Percentiles rank a stretch among this genome's conserved stretches.
These are phyloP conservation scores for Cirrhinus molitorella DNA, from an alignment of 2,797 vertebrate genomes.

Conservation along the genomic window DNA sequence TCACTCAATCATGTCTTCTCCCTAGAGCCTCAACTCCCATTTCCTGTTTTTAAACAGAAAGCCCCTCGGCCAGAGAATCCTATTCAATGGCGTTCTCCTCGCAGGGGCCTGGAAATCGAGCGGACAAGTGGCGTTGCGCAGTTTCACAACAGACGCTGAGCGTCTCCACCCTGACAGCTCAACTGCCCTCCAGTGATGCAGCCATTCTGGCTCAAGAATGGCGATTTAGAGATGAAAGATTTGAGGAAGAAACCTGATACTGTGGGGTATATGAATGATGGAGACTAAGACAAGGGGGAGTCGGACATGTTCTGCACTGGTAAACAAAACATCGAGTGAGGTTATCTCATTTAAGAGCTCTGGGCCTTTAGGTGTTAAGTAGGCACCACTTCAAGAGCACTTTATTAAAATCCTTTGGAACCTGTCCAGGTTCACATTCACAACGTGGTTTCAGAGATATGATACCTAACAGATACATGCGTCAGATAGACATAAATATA, in stretches of 20 bases:
- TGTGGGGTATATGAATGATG: constrained; percentile 11
- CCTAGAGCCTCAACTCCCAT: constrained; percentile 66
- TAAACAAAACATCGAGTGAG: background rate
- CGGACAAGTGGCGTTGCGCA: constrained; percentile 68
- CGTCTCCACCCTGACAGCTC: constrained; percentile 66
- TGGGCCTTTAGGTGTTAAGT: background rate
- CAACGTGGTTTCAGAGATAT: background rate
- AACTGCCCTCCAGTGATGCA: constrained; percentile 33
- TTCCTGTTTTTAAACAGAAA: constrained; percentile 77
- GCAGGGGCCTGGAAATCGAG: constrained; percentile 49
- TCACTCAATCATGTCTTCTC: constrained; percentile 69
- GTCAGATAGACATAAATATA: background rate
- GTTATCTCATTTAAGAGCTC: background rate
- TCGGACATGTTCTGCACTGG: background rate
- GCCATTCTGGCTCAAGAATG: constrained; percentile 64
- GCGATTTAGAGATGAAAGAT: constrained; percentile 40
- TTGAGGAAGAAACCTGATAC: constrained; percentile 63
- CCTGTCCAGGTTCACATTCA: constrained; percentile 16
- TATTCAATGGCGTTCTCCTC: constrained; percentile 57
- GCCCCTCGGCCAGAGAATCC: constrained; percentile 55
- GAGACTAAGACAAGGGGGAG: constrained; percentile 37
- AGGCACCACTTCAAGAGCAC: constrained; percentile 5
- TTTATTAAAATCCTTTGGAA: background rate
- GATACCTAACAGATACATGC: background rate
- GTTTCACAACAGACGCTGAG: constrained; percentile 55